A percentile compares a stretch with the other conserved stretches of the same genome.
Conservation (phyloP, 2,113 vertebrate genomes). For the Brachyhypopomus occidentalis region DNA sequence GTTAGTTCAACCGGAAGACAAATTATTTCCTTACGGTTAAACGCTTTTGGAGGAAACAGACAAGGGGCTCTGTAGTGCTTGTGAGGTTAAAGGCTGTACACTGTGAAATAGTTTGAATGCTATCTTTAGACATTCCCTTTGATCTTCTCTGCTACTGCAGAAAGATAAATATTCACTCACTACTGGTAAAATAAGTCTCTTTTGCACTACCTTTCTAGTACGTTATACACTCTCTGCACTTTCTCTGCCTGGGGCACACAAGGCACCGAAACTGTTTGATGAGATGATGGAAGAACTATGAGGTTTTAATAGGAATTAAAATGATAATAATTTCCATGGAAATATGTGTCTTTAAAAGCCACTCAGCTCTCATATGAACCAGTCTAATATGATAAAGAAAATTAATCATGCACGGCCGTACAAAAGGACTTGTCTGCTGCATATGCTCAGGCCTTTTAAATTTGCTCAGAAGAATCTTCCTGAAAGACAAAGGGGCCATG, state of each 20-base stretch:
- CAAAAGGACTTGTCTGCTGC: too few species aligned
- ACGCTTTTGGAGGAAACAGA: slow-evolving; percentile 48
- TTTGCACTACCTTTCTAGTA: not conserved
- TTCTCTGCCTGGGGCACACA: slow-evolving; percentile 21
- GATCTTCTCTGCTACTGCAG: not conserved
- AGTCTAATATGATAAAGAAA: too few species aligned
- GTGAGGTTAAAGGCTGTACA: slow-evolving; percentile 16
- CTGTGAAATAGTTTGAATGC: slow-evolving; percentile 1
- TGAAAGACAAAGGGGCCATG: too few species aligned
- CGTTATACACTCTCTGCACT: not conserved
- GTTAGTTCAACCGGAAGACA: slow-evolving; percentile 54
- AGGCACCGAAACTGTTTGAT: slow-evolving; percentile 24
- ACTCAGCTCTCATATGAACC: not conserved
- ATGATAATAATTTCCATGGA: not conserved
- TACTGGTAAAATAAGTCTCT: slow-evolving; percentile 32
- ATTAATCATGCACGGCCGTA: too few species aligned
- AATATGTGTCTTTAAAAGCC: too few species aligned
- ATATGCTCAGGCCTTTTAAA: too few species aligned
- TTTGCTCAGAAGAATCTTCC: too few species aligned
- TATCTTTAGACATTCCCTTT: slow-evolving; percentile 31
- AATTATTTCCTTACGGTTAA: slow-evolving; percentile 56
- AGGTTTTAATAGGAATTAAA: slow-evolving; percentile 56
- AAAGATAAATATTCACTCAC: slow-evolving; percentile 17
- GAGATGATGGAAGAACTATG: not conserved
- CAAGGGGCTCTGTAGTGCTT: slow-evolving; percentile 32